phyloP scores from a whole-genome alignment of 1,140 invertebrate species.

The Drosophila nannoptera region DNA sequence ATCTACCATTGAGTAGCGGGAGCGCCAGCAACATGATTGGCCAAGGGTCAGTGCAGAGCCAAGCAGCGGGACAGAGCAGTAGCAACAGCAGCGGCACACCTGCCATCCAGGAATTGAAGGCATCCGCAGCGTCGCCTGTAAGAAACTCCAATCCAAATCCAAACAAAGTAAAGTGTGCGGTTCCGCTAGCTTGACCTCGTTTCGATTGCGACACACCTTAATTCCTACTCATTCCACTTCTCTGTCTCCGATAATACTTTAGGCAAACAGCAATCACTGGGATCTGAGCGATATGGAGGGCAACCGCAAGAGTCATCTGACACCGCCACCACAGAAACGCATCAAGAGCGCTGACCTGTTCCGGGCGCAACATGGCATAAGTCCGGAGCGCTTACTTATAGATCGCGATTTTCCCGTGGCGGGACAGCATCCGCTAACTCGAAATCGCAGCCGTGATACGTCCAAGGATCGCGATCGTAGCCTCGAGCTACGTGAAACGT shows the following conservation, averaged over 20 bases:
- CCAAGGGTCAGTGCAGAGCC: conserved; percentile 19
- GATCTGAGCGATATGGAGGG: conserved; percentile 65
- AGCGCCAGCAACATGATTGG: conserved; percentile 19
- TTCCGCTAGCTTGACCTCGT: conserved; percentile 47
- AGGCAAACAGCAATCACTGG: conserved; percentile 71
- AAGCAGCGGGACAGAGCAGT: conserved; percentile 4
- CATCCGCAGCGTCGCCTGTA: conserved; percentile 77
- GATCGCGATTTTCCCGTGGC: conserved; percentile 73
- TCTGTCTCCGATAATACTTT: background rate
- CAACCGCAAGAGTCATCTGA: conserved; percentile 66
- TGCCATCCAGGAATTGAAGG: conserved; percentile 75
- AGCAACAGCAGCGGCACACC: conserved; percentile 52
- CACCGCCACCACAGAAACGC: conserved; percentile 83
- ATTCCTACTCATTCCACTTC: background rate
- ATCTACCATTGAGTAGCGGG: conserved; percentile 27
- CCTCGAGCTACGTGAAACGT: conserved; percentile 84
- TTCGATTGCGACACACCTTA: background rate
- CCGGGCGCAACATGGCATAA: conserved; percentile 80
- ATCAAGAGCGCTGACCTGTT: conserved; percentile 83
- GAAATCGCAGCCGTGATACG: conserved; percentile 63
- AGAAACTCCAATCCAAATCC: conserved; percentile 67
- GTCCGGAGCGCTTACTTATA: conserved; percentile 68
- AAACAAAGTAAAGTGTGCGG: conserved; percentile 76
- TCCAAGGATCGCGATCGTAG: conserved; percentile 76
- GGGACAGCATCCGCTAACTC: conserved; percentile 71